Base-by-base conservation (phyloP, 1,140 invertebrate genomes). In the Drosophila kikkawai region DNA sequence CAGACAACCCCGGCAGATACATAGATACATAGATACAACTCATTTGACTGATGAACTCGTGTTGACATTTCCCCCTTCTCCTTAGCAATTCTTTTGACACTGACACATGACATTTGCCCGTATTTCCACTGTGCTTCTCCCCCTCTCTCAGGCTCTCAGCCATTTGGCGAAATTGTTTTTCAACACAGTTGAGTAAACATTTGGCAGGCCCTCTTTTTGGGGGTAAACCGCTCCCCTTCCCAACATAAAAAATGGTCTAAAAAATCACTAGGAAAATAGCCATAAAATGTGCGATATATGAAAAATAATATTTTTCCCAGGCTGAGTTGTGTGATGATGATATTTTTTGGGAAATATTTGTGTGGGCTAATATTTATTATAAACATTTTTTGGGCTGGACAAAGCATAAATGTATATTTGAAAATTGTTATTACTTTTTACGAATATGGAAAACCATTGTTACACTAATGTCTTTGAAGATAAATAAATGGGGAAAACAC, bases 101-200 rank as follows among this genome's bases (percentile, higher is more conserved):
- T 90, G 85, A 90, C 85, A 90, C 81, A 90, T 90, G 85, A 90
- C 85, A 90, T 90, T 90, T 90, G 85, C 56, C 61, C 57, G 39
- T 15, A 39, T 59, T 70, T 65, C 47, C 53, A 56, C 58, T 41
- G 39, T 29, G 41, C 36, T 42, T 44, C 32, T 45, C 44, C 32
- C 67, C 70, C n/a, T 55, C n/a, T 55, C 51, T 15, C 13, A 53
- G 12, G 12, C 17, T 4, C n/a, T 19, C 61, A 68, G 75, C 66
- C 85, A 85, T 90, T 90, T 90, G 70, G 61, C 81, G 63, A 90
- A 90, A 90, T 90, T 90, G 85, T 90, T 90, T 90, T 90, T 74
- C 85, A 85, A 79, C 85, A 90, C 85, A 90, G 85, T 90, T 90
- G 85, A 90, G 85, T 90, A 85, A 90, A 90, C 85, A 90, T 90